Base-by-base conservation (phyloP, 2,888 invertebrate species). In the Meiosimyza decipiens region DNA sequence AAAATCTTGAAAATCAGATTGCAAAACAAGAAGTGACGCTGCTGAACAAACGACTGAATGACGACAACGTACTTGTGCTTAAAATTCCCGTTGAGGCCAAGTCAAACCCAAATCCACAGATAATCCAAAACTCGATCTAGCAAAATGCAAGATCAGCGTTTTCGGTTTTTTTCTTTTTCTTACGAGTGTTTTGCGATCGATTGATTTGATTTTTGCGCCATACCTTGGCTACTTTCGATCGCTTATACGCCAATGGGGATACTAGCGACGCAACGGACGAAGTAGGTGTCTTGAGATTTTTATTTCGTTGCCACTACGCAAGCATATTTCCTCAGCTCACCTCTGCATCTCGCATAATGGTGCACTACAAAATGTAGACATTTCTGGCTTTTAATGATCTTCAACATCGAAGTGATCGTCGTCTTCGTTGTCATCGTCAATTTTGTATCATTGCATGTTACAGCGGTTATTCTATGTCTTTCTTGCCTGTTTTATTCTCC, bases 401-500 rank as follows among this genome's bases (percentile, higher is more conserved):
- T 54, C 55, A 40, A 50, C 49, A 16, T 60, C 15, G 59, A 15
- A 60, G 50, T 55, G 50, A 40, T 22, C 50, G 59, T 52, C 64
- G 50, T 51, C 50, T 22, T 64, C 64, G 16, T 28, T 15, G 60
- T 33, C n/a, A n/a, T 50, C n/a, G 28, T 60, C 28, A 54, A 54
- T 28, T 51, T 60, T 22, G 70, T 70, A 51, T 18, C 50, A 59
- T n/a, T 60, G 51, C 62, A 40, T 22, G 18, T 16, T 15, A 50
- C 22, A 16, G 47, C 47, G 28, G 47, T 33, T 40, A 16, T 11
- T 49, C 60, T 47, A 66, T 63, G 63, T 63, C 63, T 59, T 67
- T 63, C 68, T 73, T 57, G 47, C 50, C 65, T 71, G 55, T 72
- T 73, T 76, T 76, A 71, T 71, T 74, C 60, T 12, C 59, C 72